Evolutionary conservation across 1,140 invertebrate genomes (phyloP).

Genomic region (Zaprionus inermis): DNA sequence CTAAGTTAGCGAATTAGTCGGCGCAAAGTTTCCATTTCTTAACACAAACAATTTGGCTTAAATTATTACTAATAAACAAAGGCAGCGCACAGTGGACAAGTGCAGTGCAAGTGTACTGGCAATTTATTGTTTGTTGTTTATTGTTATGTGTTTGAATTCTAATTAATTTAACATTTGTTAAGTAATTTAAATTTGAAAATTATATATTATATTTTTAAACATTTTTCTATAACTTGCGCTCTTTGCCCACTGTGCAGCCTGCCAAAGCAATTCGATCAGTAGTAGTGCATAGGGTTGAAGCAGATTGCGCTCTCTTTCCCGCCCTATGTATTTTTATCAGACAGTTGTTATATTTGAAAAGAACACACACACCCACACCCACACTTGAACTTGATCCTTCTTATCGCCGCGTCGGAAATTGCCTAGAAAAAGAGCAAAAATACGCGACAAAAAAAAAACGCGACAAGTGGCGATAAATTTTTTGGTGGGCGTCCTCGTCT

Average conservation of each 20-base stretch:
- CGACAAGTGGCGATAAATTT: not conserved
- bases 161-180: no score
- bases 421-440: conserved; percentile 25
- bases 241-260: not conserved
- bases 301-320: no score
- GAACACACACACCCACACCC: conserved; percentile 9
- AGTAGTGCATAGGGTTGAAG: not conserved
- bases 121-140: no score
- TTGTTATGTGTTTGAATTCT: no score
- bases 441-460: not conserved
- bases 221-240: not conserved
- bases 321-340: no score
- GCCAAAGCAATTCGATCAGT: not conserved
- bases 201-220: no score
- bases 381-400: conserved; percentile 7
- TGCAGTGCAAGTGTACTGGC: not conserved
- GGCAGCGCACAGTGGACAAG: not conserved
- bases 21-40: conserved; percentile 22
- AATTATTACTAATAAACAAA: conserved; percentile 2
- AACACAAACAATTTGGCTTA: conserved; percentile 13
- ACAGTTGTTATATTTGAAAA: not conserved
- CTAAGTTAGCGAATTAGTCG: not conserved
- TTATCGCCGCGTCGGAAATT: conserved; percentile 47
- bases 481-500: conserved; percentile 37
- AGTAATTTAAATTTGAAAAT: no score